A percentile compares a stretch with the other conserved stretches of the same genome.
phyloP scores from a whole-genome alignment of 2,888 invertebrate genomes.

The Cheilosia variabilis region DNA sequence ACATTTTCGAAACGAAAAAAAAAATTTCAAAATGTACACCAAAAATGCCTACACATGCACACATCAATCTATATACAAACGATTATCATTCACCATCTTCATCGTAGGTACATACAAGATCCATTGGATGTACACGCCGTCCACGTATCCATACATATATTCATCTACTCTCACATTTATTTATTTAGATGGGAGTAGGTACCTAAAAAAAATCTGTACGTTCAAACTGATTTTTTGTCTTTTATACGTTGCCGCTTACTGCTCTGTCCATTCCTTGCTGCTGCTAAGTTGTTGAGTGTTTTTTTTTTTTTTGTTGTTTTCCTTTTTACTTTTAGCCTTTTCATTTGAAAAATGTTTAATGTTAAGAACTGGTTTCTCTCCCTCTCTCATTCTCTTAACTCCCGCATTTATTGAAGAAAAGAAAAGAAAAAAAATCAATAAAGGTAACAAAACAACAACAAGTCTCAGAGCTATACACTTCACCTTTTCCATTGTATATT shows the following conservation, averaged over 20 bases:
- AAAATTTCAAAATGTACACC: conserved; percentile 59
- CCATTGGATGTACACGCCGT: conserved; percentile 75
- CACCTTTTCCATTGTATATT: conserved; percentile 73
- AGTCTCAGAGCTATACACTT: conserved; percentile 64
- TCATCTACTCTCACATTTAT: conserved; percentile 71
- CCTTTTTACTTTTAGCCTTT: conserved; percentile 65
- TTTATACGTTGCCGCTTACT: conserved; percentile 66
- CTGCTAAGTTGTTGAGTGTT: background rate
- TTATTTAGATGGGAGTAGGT: conserved; percentile 74
- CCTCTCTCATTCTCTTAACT: conserved; percentile 75
- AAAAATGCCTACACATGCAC: conserved; percentile 62
- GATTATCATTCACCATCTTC: conserved; percentile 74
- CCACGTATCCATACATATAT: conserved; percentile 38
- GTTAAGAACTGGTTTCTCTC: conserved; percentile 74
- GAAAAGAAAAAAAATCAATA: conserved; percentile 73
- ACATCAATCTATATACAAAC: conserved; percentile 61
- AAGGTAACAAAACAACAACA: conserved; percentile 59
- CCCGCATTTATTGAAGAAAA: conserved; percentile 76
- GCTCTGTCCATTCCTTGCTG: conserved; percentile 61
- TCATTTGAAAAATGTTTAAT: conserved; percentile 74
- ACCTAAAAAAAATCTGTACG: conserved; percentile 71
- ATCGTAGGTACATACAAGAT: conserved; percentile 76
- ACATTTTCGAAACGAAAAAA: conserved; percentile 52
- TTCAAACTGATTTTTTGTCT: conserved; percentile 74
- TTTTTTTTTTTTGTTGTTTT: no score